Evolutionary conservation across 30 jellyfish, hydroid and myxozoan genomes (phyloP).

Genomic region (Catostylus mosaicus): DNA sequence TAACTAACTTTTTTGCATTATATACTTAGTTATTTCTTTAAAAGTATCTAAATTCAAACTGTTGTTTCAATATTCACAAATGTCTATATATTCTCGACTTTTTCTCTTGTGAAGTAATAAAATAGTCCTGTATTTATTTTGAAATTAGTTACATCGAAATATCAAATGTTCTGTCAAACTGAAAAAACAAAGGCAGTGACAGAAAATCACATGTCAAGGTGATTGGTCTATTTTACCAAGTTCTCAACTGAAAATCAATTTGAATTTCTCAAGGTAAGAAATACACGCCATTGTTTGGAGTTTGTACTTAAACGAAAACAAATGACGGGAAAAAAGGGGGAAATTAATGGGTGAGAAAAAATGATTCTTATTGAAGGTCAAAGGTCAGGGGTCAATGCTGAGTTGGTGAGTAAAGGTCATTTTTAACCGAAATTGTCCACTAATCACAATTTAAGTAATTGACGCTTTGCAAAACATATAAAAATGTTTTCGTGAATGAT

Average conservation of each 20-base stretch:
- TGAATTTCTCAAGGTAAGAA: background rate
- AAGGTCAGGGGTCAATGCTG: background rate
- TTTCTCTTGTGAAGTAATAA: background rate
- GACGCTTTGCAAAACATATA: background rate
- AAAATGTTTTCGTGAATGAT: no score
- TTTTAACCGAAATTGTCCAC: background rate
- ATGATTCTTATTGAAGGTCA: background rate
- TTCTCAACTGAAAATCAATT: background rate
- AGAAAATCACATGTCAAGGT: background rate
- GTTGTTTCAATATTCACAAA: background rate
- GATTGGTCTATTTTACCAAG: background rate
- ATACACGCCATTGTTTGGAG: no score
- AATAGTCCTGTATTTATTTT: background rate
- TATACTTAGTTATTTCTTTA: no score
- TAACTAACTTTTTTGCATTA: no score
- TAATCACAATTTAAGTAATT: background rate
- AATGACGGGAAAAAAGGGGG: no score
- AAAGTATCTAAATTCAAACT: background rate
- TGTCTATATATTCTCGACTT: background rate
- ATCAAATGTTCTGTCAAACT: background rate
- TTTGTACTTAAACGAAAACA: no score
- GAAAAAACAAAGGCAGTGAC: background rate
- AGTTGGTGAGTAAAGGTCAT: background rate
- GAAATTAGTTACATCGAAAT: background rate
- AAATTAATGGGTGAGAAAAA: background rate